phyloP scores from a whole-genome alignment of 2,888 invertebrate species.

The Caenorhabditis virilis region DNA sequence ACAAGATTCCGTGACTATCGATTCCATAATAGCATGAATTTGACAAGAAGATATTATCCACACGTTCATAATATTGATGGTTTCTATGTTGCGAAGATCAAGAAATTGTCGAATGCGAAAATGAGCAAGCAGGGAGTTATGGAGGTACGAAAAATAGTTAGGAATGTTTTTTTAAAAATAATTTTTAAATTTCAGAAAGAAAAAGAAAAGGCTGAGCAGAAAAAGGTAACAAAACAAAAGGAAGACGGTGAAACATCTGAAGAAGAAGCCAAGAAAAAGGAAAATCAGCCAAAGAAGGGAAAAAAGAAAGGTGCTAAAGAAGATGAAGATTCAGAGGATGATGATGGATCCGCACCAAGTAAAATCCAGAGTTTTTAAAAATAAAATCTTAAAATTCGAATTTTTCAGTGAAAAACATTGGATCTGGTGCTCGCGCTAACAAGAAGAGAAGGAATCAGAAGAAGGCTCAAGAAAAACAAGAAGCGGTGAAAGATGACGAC shows the following conservation, averaged over 20 bases:
- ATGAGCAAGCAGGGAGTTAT: slow-evolving; percentile 37
- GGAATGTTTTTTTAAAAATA: too few relatives aligned
- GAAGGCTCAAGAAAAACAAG: slow-evolving; percentile 41
- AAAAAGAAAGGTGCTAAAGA: slow-evolving; percentile 6
- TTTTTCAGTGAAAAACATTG: slow-evolving; percentile 36
- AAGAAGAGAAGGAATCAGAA: slow-evolving; percentile 50
- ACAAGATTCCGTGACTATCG: slow-evolving; percentile 74
- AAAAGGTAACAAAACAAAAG: too few relatives aligned
- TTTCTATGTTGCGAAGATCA: slow-evolving; percentile 96
- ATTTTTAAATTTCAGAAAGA: slow-evolving; percentile 10
- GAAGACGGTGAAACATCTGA: slow-evolving; percentile 4
- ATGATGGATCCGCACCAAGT: slow-evolving; percentile 23
- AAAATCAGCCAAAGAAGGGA: too few relatives aligned
- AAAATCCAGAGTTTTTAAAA: slow-evolving; percentile 2
- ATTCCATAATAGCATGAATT: slow-evolving; percentile 87
- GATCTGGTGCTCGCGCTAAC: slow-evolving; percentile 38
- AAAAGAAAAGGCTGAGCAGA: slow-evolving; percentile 13
- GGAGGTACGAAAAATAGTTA: slow-evolving; percentile 15
- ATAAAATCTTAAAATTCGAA: background rate
- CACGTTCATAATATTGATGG: slow-evolving; percentile 99
- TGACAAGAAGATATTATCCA: slow-evolving; percentile 90
- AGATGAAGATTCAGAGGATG: slow-evolving; percentile 18
- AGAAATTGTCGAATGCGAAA: slow-evolving; percentile 84
- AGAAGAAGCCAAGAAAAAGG: slow-evolving; percentile 8
- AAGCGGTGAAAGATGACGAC: slow-evolving; percentile 41